phyloP scores from a whole-genome alignment of 2,113 vertebrate species.

The Machaerirhynchus nigripectus region DNA sequence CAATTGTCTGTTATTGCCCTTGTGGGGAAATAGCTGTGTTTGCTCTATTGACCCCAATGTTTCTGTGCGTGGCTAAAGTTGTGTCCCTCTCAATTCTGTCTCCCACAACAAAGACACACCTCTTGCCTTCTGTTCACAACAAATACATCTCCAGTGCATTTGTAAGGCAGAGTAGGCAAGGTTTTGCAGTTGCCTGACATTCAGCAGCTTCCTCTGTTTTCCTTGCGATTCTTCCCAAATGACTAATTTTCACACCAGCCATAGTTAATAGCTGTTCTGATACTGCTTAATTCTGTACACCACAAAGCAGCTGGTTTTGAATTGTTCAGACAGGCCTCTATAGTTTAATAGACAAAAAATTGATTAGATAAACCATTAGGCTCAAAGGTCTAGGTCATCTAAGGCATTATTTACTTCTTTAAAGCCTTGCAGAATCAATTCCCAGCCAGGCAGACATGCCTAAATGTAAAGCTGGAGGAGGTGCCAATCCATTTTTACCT shows the following conservation, averaged over 20 bases:
- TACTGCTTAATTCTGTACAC: background rate
- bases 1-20: background rate
- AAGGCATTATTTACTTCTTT: background rate
- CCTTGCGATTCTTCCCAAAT: background rate
- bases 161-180: background rate
- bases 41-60: background rate
- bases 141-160: background rate
- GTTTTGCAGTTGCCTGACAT: background rate
- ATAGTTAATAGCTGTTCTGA: background rate
- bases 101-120: background rate
- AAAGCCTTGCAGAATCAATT: conserved; percentile 5
- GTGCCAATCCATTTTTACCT: background rate
- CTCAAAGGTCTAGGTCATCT: background rate
- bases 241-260: background rate
- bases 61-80: background rate
- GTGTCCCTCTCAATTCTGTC: background rate
- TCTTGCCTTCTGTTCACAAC: background rate
- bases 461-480: background rate
- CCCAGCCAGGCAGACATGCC: background rate
- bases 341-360: background rate
- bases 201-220: background rate
- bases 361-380: background rate
- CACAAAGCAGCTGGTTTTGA: background rate
- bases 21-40: background rate
- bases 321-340: background rate